Percentiles rank a stretch among this genome's conserved stretches.
Evolutionary conservation across 1,140 invertebrate genomes (phyloP).

Genomic region (Onthophagus taurus): DNA sequence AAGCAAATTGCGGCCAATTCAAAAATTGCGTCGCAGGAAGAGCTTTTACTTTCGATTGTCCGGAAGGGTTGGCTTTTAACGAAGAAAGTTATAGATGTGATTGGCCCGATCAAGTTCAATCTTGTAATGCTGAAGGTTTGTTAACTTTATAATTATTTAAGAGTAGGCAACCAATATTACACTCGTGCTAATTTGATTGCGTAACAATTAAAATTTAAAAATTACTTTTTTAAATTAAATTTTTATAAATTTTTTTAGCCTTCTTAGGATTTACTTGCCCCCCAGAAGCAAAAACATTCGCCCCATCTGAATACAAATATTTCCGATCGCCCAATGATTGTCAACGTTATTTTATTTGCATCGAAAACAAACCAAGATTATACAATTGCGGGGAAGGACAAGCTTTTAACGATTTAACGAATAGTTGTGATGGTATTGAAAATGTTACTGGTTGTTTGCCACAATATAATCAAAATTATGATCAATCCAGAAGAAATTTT

Average conservation of each 20-base stretch:
- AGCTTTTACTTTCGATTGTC: constrained; percentile 42
- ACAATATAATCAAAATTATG: constrained; percentile 5
- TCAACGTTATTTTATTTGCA: constrained; percentile 73
- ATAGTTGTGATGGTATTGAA: constrained; percentile 63
- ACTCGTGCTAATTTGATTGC: too few relatives aligned
- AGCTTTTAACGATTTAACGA: constrained; percentile 69
- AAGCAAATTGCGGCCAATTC: constrained; percentile 68
- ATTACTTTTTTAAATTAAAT: too few relatives aligned
- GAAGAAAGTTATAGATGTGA: constrained; percentile 67
- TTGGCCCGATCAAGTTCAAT: constrained; percentile 73
- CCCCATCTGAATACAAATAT: constrained; percentile 43
- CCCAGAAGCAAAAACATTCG: constrained; percentile 35
- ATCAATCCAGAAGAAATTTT: background rate
- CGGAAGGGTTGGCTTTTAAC: constrained; percentile 77
- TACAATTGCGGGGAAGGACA: constrained; percentile 66
- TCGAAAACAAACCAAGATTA: constrained; percentile 58
- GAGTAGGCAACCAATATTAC: too few relatives aligned
- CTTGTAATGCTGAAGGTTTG: constrained; percentile 67
- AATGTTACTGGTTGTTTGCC: constrained; percentile 65
- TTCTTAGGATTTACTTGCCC: constrained; percentile 62
- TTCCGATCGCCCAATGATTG: constrained; percentile 56
- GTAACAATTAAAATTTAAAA: too few relatives aligned
- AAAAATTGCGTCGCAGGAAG: constrained; percentile 74
- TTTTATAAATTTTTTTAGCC: constrained; percentile 39
- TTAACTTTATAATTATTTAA: background rate